Evolutionary conservation across 2,888 invertebrate species (phyloP).

Genomic region (Caenorhabditis parvicauda): DNA sequence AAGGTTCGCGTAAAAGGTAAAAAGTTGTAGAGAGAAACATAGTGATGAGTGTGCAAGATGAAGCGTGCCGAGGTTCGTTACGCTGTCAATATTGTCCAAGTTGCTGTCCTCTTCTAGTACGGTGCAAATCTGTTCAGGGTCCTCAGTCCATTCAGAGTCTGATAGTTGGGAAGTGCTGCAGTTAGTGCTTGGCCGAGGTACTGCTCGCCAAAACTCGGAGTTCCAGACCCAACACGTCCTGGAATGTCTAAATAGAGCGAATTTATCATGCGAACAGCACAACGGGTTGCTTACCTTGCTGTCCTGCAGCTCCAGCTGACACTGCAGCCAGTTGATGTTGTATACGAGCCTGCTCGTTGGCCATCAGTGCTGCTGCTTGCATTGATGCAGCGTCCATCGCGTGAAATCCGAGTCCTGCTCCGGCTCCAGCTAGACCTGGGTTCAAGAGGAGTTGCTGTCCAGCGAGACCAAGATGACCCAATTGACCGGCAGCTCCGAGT

Average conservation of each 20-base stretch:
- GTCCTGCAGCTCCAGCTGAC: too few species aligned
- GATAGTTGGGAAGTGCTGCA: slow-evolving; percentile 35
- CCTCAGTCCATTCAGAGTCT: slow-evolving; percentile 31
- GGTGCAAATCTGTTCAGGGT: slow-evolving; percentile 46
- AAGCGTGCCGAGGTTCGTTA: not conserved
- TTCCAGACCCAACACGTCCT: slow-evolving; percentile 16
- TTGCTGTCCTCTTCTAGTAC: slow-evolving; percentile 18
- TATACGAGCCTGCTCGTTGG: slow-evolving; percentile 37
- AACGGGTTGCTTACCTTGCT: too few species aligned
- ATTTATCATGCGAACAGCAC: too few species aligned
- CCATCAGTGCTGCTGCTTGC: slow-evolving; percentile 27
- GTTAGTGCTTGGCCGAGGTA: slow-evolving; percentile 38
- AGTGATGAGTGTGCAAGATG: not conserved
- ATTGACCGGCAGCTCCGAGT: slow-evolving; percentile 15
- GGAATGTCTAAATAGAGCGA: slow-evolving; percentile 15
- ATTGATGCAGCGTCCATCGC: slow-evolving; percentile 14
- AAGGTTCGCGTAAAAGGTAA: not conserved
- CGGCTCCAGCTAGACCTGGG: slow-evolving; percentile 18
- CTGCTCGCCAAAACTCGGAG: slow-evolving; percentile 34
- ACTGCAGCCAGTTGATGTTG: slow-evolving; percentile 27
- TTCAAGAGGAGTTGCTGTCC: slow-evolving; percentile 35
- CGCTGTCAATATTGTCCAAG: not conserved
- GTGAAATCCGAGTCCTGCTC: slow-evolving; percentile 11
- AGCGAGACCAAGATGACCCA: slow-evolving; percentile 22
- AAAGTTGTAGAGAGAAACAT: not conserved